A percentile compares a stretch with the other conserved stretches of the same genome.
Conservation (phyloP, 2,888 invertebrate species). For the Andrena marginata region DNA sequence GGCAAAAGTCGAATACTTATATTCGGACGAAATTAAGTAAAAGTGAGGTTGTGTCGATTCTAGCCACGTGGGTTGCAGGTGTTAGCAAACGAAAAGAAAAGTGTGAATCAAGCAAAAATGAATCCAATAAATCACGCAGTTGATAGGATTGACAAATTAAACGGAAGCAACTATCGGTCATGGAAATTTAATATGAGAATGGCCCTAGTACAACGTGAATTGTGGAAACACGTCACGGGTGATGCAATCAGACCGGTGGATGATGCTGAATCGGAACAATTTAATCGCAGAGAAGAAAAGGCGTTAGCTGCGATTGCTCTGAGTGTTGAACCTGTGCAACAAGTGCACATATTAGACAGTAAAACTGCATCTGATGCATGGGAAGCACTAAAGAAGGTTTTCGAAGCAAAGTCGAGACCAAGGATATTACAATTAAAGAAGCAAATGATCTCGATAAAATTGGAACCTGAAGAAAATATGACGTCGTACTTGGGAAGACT, state of each 20-base stretch:
- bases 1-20: too few relatives aligned
- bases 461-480: constrained; percentile 34
- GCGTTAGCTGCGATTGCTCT: constrained; percentile 32
- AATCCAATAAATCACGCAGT: too few relatives aligned
- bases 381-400: constrained; percentile 18
- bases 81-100: too few relatives aligned
- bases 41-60: too few relatives aligned
- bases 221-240: constrained; percentile 30
- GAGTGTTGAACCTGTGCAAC: constrained; percentile 26
- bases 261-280: not conserved
- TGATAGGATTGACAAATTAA: constrained; percentile 44
- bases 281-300: constrained; percentile 31
- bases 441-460: constrained; percentile 38
- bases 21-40: too few relatives aligned
- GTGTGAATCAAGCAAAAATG: too few relatives aligned
- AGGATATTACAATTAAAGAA: constrained; percentile 42
- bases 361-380: constrained; percentile 4
- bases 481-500: constrained; percentile 37
- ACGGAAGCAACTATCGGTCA: constrained; percentile 36
- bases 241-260: constrained; percentile 2
- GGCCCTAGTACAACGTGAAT: constrained; percentile 24
- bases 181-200: constrained; percentile 51
- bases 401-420: constrained; percentile 35
- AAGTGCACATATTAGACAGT: constrained; percentile 31
- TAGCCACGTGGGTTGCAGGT: too few relatives aligned